Conservation (phyloP, 2,797 vertebrate genomes). For the Euthynnus affinis region DNA sequence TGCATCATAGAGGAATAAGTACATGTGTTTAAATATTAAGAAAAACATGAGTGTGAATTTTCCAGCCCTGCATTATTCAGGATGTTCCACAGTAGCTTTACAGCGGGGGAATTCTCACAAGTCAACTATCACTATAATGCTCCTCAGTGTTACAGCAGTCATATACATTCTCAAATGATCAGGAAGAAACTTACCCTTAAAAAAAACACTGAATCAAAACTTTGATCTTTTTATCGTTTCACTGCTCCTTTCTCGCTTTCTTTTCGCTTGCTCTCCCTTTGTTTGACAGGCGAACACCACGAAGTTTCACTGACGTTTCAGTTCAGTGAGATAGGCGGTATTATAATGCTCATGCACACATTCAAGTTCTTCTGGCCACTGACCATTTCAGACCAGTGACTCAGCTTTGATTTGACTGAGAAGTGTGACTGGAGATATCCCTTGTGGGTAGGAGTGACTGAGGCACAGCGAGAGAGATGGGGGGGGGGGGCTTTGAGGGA, state of each 20-base stretch:
- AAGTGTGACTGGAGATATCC: conserved; percentile 56
- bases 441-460: conserved; percentile 46
- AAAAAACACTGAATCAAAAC: neutral
- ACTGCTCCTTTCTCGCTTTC: conserved; percentile 5
- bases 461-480: conserved; percentile 16
- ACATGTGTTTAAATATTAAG: too few species aligned
- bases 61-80: neutral
- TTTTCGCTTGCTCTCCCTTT: conserved; percentile 31
- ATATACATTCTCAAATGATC: neutral
- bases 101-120: neutral
- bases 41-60: neutral
- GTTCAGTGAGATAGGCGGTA: conserved; percentile 50
- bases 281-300: conserved; percentile 56
- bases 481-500: neutral
- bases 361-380: conserved; percentile 28
- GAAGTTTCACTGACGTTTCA: conserved; percentile 59
- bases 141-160: neutral
- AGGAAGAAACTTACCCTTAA: neutral
- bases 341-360: conserved; percentile 13
- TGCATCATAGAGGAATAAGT: neutral
- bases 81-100: neutral
- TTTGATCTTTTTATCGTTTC: conserved; percentile 25
- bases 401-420: conserved; percentile 60
- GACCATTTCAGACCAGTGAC: conserved; percentile 59
- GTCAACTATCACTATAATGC: neutral